phyloP scores from a whole-genome alignment of 1,140 invertebrate genomes.

The Maconellicoccus hirsutus region DNA sequence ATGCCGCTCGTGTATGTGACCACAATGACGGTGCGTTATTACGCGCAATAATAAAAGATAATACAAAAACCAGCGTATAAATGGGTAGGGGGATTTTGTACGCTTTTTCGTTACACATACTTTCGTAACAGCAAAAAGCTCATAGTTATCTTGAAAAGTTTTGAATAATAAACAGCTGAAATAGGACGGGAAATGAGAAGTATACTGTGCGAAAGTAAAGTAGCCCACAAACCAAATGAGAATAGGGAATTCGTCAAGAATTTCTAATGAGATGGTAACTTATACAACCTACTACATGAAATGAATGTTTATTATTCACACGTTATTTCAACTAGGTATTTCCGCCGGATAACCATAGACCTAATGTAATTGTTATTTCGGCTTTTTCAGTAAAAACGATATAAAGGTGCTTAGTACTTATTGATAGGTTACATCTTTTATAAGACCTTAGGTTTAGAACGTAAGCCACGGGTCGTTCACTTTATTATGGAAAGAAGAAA shows the following conservation, averaged over 20 bases:
- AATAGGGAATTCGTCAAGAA: not conserved
- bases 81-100: not conserved
- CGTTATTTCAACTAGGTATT: too few species aligned
- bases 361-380: too few species aligned
- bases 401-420: too few species aligned
- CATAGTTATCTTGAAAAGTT: not conserved
- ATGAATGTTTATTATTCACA: too few species aligned
- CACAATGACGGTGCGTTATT: conserved; percentile 7
- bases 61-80: not conserved
- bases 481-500: too few species aligned
- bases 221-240: not conserved
- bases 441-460: too few species aligned
- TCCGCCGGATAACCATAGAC: too few species aligned
- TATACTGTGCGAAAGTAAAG: not conserved
- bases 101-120: conserved; percentile 3
- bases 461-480: too few species aligned
- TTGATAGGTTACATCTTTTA: too few species aligned
- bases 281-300: too few species aligned
- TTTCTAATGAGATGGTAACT: too few species aligned
- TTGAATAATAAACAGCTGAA: not conserved
- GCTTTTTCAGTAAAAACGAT: too few species aligned
- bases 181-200: conserved; percentile 2
- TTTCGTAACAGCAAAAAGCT: not conserved
- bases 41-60: conserved; percentile 9
- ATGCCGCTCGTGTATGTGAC: not conserved